phyloP scores from a whole-genome alignment of 2,888 invertebrate genomes.

The Idaea dimidiata region DNA sequence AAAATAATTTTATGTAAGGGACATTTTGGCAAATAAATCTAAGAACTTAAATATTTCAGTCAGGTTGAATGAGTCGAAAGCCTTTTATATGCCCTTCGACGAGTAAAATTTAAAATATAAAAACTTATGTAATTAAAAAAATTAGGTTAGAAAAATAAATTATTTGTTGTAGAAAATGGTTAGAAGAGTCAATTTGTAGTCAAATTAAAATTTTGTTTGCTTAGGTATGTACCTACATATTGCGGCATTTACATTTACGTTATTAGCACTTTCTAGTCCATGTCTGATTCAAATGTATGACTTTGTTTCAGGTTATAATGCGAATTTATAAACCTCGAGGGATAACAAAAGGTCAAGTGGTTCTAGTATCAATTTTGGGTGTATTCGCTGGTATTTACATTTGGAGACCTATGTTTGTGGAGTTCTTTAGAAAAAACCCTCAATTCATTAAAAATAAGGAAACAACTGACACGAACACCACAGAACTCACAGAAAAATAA shows the following conservation, averaged over 20 bases:
- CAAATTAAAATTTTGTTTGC: slow-evolving; percentile 3
- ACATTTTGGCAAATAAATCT: too few relatives aligned
- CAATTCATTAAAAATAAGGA: slow-evolving; percentile 27
- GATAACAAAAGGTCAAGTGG: slow-evolving; percentile 61
- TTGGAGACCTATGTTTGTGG: slow-evolving; percentile 72
- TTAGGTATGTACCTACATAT: background rate
- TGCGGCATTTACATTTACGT: background rate
- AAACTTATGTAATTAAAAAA: background rate
- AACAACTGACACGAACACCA: slow-evolving; percentile 7
- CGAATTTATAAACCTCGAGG: slow-evolving; percentile 64
- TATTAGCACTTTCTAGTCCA: background rate
- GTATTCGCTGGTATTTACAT: slow-evolving; percentile 72
- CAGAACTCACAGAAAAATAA: slow-evolving; percentile 31
- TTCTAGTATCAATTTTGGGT: slow-evolving; percentile 64
- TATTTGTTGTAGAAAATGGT: background rate
- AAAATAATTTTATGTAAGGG: too few relatives aligned
- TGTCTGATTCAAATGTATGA: background rate
- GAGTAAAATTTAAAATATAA: background rate
- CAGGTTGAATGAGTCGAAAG: too few relatives aligned
- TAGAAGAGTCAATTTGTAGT: background rate
- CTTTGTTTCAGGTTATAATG: slow-evolving; percentile 47
- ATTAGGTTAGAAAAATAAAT: background rate
- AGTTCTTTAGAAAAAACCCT: slow-evolving; percentile 42
- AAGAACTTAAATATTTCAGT: too few relatives aligned
- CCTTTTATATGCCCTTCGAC: too few relatives aligned